Percentiles rank a stretch among this genome's conserved stretches.
phyloP scores from a whole-genome alignment of 2,888 invertebrate species.

The Zaprionus bogoriensis region DNA sequence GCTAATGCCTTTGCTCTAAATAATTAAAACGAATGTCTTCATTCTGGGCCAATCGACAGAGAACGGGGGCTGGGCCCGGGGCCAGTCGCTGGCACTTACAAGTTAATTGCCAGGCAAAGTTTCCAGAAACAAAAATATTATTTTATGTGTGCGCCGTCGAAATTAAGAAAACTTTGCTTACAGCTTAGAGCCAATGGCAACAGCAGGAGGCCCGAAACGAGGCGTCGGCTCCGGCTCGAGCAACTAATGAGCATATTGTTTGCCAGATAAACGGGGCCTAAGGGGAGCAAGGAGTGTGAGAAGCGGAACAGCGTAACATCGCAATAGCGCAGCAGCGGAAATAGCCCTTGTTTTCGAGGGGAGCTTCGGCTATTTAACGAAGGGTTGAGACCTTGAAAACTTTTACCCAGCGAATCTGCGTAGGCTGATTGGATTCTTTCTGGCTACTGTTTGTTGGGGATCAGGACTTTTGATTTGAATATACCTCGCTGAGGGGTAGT shows the following conservation, averaged over 20 bases:
- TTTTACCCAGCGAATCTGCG: constrained; percentile 21
- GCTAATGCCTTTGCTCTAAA: constrained; percentile 41
- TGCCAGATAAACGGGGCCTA: constrained; percentile 53
- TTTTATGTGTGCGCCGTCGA: constrained; percentile 57
- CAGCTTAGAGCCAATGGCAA: constrained; percentile 11
- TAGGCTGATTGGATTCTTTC: constrained; percentile 9
- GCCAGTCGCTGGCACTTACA: constrained; percentile 48
- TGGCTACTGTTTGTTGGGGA: too few species aligned
- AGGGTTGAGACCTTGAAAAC: constrained; percentile 45
- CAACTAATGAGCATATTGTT: constrained; percentile 74
- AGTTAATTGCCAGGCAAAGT: constrained; percentile 69
- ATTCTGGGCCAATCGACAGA: too few species aligned
- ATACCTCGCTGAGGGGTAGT: background rate
- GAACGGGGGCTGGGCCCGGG: constrained; percentile 7
- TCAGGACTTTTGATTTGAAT: background rate
- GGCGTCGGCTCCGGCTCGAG: constrained; percentile 17
- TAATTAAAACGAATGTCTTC: constrained; percentile 70
- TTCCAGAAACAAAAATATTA: constrained; percentile 71
- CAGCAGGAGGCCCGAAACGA: constrained; percentile 14
- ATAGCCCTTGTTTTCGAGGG: constrained; percentile 34
- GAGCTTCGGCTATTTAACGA: constrained; percentile 37
- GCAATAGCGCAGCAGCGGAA: constrained; percentile 37
- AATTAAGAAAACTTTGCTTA: constrained; percentile 67
- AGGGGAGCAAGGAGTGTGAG: background rate
- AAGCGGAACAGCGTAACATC: constrained; percentile 7